These are phyloP conservation scores for Crocidura indochinensis DNA, from an alignment of 2,797 vertebrate species.

Conservation along the genomic window DNA sequence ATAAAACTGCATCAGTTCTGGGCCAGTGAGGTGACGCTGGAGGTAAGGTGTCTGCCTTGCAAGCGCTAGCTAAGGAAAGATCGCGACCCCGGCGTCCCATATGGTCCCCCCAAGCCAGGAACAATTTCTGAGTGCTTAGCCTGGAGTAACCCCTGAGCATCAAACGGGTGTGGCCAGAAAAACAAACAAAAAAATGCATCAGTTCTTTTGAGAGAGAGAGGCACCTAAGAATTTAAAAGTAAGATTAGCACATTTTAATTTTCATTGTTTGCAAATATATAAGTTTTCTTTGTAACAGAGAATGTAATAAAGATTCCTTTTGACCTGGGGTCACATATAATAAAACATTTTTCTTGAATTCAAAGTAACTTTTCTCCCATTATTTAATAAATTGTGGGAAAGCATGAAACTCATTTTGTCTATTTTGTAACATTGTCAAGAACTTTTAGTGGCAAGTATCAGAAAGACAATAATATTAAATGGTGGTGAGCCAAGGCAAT, in stretches of 20 bases:
- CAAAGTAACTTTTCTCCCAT: background rate
- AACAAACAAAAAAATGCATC: background rate
- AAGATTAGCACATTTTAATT: background rate
- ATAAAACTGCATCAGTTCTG: conserved; percentile 9
- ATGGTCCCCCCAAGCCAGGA: too few relatives aligned
- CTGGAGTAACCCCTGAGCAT: too few relatives aligned
- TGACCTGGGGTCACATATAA: background rate
- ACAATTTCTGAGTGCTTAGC: too few relatives aligned
- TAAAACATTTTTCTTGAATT: background rate
- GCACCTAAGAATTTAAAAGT: background rate
- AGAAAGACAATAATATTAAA: background rate
- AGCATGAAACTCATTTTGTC: background rate
- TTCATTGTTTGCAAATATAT: conserved; percentile 10
- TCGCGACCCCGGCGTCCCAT: too few relatives aligned
- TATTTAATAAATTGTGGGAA: conserved; percentile 30
- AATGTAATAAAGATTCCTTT: background rate
- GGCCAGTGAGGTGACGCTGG: too few relatives aligned
- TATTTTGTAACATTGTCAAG: background rate
- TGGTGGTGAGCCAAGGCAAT: background rate
- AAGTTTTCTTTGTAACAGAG: background rate
- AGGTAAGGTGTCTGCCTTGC: too few relatives aligned
- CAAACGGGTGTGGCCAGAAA: too few relatives aligned
- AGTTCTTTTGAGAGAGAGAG: conserved; percentile 18
- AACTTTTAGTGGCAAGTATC: conserved; percentile 13
- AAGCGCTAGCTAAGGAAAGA: too few relatives aligned